Base-by-base conservation (phyloP, 1,140 invertebrate genomes). In the Eriosoma lanigerum region DNA sequence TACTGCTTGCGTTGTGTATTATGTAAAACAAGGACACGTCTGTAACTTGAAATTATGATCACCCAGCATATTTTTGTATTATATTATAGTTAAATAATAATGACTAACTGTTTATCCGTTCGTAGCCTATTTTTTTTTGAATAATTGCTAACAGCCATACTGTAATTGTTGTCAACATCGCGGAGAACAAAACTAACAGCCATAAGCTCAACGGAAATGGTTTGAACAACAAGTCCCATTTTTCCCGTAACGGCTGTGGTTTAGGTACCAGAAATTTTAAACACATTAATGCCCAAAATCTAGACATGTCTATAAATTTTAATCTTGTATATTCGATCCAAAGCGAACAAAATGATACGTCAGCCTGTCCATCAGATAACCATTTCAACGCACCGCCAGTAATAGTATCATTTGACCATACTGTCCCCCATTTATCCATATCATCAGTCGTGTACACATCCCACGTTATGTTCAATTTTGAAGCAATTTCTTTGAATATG, bases 191-290 rank as follows among this genome's bases (percentile, higher is more conserved):
- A 17, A 81, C 50, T 24, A 81, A 50, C 19, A 81, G 10, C 81
- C 81, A 82, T 9, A 82, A 24, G 58, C 32, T 60, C 3, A 62
- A 32, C 3, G 76, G 48, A 12, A 82, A 81, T 12, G 81, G 81
- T 46, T 73, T 80, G 10, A 82, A 64, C n/a, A 82, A 32, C 8
- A 54, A 48, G 10, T 72, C 48, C 81, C 76, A 82, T 72, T 82
- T 68, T 52, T 58, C 60, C 17, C 48, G 26, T 56, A 81, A 46
- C 3, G 68, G 60, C 5, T 29, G 60, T 6, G 81, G 78, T 21
- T 82, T 82, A 13, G 78, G 76, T 9, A 82, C 52, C 5, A 82
- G 48, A 52, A 82, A 82, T 15, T 66, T 80, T 21, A 82, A 62
- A 29, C 81, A 82, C 46, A 52, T n/a, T 21, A 54, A 38, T 15